Conservation (phyloP, 2,113 vertebrate genomes). For the Mixornis gularis region DNA sequence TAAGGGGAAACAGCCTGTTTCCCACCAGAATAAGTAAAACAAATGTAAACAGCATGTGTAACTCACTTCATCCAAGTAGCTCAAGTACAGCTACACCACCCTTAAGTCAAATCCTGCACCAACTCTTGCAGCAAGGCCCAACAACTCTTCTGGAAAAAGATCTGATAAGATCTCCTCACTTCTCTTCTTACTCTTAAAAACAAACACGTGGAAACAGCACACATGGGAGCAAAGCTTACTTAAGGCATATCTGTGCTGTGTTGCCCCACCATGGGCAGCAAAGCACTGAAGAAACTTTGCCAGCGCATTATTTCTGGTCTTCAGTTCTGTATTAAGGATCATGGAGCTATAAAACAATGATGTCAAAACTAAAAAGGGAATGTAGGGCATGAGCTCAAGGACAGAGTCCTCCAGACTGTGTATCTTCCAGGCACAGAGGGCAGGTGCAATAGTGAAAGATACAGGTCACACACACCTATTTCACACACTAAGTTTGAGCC, state of each 20-base stretch:
- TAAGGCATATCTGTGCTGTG: accelerated
- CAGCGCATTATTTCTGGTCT: accelerated
- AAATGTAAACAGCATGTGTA: background rate
- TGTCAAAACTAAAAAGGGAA: background rate
- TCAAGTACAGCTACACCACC: background rate
- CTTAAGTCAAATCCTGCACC: background rate
- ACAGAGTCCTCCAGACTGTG: background rate
- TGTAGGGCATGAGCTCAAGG: background rate
- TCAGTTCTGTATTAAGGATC: background rate
- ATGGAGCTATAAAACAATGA: background rate
- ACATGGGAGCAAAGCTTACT: accelerated
- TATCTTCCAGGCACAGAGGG: background rate
- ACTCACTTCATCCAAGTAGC: background rate
- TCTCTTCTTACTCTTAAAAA: background rate
- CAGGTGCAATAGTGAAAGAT: background rate
- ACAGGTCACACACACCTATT: background rate
- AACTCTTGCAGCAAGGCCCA: background rate
- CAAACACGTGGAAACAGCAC: background rate
- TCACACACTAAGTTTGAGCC: background rate
- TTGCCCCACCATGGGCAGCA: background rate
- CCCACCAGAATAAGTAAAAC: background rate
- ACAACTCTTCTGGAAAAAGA: background rate
- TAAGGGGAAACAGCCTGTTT: background rate
- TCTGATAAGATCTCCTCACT: background rate
- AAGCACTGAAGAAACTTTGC: background rate